Evolutionary conservation across 2,113 vertebrate species (phyloP), one percentile per base, ranked within the genome.

Genomic region (Oxyura jamaicensis): DNA sequence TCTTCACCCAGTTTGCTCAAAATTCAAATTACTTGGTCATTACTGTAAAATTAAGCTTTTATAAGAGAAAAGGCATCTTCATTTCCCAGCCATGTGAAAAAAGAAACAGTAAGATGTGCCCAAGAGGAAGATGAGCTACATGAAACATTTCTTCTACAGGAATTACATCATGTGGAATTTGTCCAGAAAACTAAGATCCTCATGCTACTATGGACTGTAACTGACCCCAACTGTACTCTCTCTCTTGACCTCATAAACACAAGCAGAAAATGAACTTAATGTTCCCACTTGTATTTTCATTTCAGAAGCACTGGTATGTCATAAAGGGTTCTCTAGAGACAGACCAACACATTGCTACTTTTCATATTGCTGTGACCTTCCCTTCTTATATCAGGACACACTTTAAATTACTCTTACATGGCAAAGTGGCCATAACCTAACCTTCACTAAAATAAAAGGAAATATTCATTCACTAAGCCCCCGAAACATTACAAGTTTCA

Each of bases 151-250:
- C 41, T 58, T 81, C 68, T 55, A 86, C 18, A 66, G 33, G 26
- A 82, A 72, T 17, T 68, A 10, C 13, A 20, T 56, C 31, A 29
- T 8, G 12, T 17, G 11, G 35, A 76, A 80, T 50, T 56, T 83
- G 31, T 69, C 62, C 62, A 83, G 33, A 72, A 84, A 84, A 53
- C 20, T 17, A 68, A 60, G 29, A 44, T 44, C 4, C 9, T 25
- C 39, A 48, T 50, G 8, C 65, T 58, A 71, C 7, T 16, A 6
- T 33, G 10, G 11, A 78, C n/a, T 53, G 14, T 12, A 81, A 62
- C 8, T 23, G 4, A 58, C 3, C 1, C 13, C 41, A 81, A 28
- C 10, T 31, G 21, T 35, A 33, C 2, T 0, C 1, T 80, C 15
- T 80, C 15, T 41, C 68, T 52, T 17, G 26, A 59, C 59, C 20